Percentiles rank a stretch among this genome's conserved stretches.
phyloP scores from a whole-genome alignment of 2,113 vertebrate species.

The Lamprologus tigripictilis region DNA sequence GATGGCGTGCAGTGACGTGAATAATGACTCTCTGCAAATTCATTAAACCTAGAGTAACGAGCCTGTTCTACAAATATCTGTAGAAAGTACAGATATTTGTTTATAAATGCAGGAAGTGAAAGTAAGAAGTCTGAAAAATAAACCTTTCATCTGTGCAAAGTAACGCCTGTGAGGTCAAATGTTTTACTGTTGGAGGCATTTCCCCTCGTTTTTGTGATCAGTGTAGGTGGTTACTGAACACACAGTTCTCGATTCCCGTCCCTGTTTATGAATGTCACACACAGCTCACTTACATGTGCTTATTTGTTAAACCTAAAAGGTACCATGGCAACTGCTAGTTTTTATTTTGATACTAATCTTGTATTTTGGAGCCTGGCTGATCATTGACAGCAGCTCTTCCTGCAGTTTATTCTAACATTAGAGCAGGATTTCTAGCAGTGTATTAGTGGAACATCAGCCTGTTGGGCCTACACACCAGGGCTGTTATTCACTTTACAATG shows the following conservation, averaged over 20 bases:
- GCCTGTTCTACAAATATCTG: neutral
- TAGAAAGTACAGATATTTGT: neutral
- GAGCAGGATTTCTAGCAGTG: neutral
- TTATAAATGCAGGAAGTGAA: neutral
- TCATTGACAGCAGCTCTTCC: neutral
- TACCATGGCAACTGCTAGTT: neutral
- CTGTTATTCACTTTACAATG: neutral
- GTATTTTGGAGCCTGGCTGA: neutral
- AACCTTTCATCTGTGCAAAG: neutral
- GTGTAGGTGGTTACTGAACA: neutral
- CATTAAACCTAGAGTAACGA: neutral
- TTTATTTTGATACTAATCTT: neutral
- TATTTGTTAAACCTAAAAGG: neutral
- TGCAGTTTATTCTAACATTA: neutral
- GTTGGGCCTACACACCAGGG: neutral
- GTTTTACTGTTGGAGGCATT: neutral
- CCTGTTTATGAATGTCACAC: neutral
- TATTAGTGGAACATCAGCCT: neutral
- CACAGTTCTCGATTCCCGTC: fast-evolving
- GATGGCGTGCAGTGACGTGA: neutral
- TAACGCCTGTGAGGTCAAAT: neutral
- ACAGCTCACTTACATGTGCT: neutral
- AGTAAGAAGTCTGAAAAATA: neutral
- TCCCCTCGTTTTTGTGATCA: neutral
- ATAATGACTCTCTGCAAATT: neutral